Evolutionary conservation across 2,888 invertebrate genomes (phyloP), one percentile per base, ranked within the genome.

Genomic region (Biston stratarius): DNA sequence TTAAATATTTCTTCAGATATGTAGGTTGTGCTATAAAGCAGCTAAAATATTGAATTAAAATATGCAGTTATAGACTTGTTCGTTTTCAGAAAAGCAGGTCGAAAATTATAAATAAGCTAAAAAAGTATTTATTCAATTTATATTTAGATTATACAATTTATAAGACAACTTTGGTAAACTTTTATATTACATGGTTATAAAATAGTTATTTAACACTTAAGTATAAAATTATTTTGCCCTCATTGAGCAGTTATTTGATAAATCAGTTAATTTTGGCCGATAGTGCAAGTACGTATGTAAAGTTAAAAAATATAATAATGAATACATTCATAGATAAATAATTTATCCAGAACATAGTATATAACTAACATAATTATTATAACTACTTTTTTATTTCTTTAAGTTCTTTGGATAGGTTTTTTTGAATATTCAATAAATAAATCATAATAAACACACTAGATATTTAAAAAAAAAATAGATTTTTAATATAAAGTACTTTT

Each of bases 261-360:
- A n/a, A 59, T 42, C 49, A 49, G 44, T 60, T 56, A 51, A 11
- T 58, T 75, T 72, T 78, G 81, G 82, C 82, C 81, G 81, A 77
- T 55, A 77, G 80, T 82, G 82, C 82, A 82, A 82, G 79, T 74
- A 74, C 60, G 60, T 66, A 62, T 15, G 42, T 65, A 60, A 53
- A 40, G 45, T 61, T 59, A 60, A 34, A n/a, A 24, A 55, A 40
- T 34, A 55, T 56, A 40, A 53, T 42, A 56, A 60, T 51, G 47
- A 55, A 59, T 48, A 51, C 51, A 64, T 64, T 58, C 58, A 48
- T 62, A 62, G 55, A 55, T 48, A 33, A 42, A 33, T 12, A 34
- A 33, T 9, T 15, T 14, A 51, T 52, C 15, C 15, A 44, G 14
- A 38, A 36, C 15, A 36, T 53, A 61, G 38, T 38, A n/a, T n/a